Percentiles rank a stretch among this genome's conserved stretches.
Evolutionary conservation across 1,140 invertebrate species (phyloP).

Genomic region (Drosophila persimilis): DNA sequence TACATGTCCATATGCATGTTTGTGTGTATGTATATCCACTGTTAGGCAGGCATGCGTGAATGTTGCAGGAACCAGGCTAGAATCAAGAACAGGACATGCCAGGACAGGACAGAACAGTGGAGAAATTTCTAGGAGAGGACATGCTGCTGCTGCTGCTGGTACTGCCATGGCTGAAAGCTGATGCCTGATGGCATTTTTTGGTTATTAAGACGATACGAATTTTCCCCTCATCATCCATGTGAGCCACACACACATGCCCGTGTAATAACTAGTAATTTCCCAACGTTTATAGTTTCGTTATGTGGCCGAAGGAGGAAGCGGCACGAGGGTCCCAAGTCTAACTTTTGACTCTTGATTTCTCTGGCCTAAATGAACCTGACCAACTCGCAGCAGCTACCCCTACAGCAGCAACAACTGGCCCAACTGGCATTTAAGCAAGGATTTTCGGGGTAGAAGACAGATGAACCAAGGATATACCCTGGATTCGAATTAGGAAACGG

Average conservation of each 20-base stretch:
- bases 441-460: background rate
- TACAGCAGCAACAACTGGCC: slow-evolving; percentile 6
- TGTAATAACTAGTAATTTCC: slow-evolving; percentile 68
- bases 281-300: slow-evolving; percentile 36
- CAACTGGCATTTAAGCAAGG: slow-evolving; percentile 32
- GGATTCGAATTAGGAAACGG: too few relatives aligned
- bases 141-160: slow-evolving; percentile 12
- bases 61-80: slow-evolving; percentile 51
- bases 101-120: background rate
- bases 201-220: slow-evolving; percentile 76
- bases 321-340: slow-evolving; percentile 16
- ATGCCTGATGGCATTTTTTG: slow-evolving; percentile 75
- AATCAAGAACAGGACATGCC: slow-evolving; percentile 32
- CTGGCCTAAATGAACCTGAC: slow-evolving; percentile 71
- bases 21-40: slow-evolving; percentile 6
- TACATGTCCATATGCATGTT: background rate
- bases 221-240: slow-evolving; percentile 11
- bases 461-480: slow-evolving; percentile 5
- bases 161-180: slow-evolving; percentile 16
- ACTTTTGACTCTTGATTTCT: slow-evolving; percentile 77
- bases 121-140: slow-evolving; percentile 20
- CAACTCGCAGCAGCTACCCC: slow-evolving; percentile 15
- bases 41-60: slow-evolving; percentile 58
- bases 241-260: slow-evolving; percentile 12
- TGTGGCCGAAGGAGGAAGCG: slow-evolving; percentile 36